These are phyloP conservation scores for Phaonia tiefii DNA, from an alignment of 2,888 invertebrate species.

Conservation along the genomic window DNA sequence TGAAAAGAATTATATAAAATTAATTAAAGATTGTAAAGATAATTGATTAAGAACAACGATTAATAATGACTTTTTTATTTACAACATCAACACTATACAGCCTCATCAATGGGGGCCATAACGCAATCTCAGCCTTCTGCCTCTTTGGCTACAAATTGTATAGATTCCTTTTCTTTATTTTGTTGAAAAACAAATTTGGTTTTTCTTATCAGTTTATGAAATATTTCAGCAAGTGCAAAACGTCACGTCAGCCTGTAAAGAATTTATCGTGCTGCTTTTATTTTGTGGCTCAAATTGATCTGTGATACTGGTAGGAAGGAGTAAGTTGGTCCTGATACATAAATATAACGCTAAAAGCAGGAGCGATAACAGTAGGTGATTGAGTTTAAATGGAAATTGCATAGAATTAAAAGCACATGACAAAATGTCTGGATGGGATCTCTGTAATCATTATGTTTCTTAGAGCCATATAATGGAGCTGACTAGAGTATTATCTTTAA, in stretches of 20 bases:
- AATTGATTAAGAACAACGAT: conserved; percentile 81
- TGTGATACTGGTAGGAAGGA: neutral
- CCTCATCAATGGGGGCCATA: conserved; percentile 12
- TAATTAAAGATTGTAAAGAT: conserved; percentile 81
- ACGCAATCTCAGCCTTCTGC: neutral
- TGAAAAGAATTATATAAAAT: conserved; percentile 75
- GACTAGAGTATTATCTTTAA: too few relatives aligned
- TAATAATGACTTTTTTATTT: conserved; percentile 76
- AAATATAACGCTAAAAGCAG: too few relatives aligned
- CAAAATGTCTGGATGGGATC: too few relatives aligned
- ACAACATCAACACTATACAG: conserved; percentile 7
- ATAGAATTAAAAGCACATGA: too few relatives aligned
- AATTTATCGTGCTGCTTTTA: conserved; percentile 11
- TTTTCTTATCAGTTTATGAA: conserved; percentile 26
- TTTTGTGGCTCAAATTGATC: conserved; percentile 17
- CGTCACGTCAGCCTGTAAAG: too few relatives aligned
- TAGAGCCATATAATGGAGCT: too few relatives aligned
- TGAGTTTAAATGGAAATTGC: too few relatives aligned
- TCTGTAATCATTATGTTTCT: too few relatives aligned
- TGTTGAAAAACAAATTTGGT: too few relatives aligned
- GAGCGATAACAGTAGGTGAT: too few relatives aligned
- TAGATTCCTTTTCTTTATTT: too few relatives aligned
- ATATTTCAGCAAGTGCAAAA: neutral
- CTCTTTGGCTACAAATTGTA: conserved; percentile 13
- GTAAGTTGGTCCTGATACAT: too few relatives aligned